A percentile compares a stretch with the other conserved stretches of the same genome.
phyloP scores from a whole-genome alignment of 1,140 invertebrate species.

The Ooceraea biroi region DNA sequence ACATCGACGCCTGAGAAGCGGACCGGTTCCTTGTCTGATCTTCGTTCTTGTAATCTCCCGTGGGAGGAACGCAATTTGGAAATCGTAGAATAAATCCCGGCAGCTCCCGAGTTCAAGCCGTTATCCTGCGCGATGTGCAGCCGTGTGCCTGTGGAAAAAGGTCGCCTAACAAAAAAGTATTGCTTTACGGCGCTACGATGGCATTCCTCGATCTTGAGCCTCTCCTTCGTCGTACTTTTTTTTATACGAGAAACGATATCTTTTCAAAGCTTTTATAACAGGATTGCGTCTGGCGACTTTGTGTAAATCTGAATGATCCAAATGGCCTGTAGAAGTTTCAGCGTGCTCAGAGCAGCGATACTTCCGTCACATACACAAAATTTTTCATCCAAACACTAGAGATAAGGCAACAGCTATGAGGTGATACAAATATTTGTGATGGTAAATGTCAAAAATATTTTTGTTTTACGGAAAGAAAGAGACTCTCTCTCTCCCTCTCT shows the following conservation, averaged over 20 bases:
- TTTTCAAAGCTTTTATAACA: constrained; percentile 27
- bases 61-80: constrained; percentile 60
- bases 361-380: no score
- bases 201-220: constrained; percentile 19
- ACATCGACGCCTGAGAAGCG: constrained; percentile 57
- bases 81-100: constrained; percentile 65
- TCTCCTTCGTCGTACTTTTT: neutral
- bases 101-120: neutral
- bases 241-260: constrained; percentile 3
- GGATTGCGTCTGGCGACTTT: neutral
- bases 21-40: constrained; percentile 69
- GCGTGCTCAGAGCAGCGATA: no score
- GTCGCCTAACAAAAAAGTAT: constrained; percentile 38
- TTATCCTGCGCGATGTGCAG: constrained; percentile 10
- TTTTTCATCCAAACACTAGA: no score
- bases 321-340: no score
- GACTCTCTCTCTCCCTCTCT: no score
- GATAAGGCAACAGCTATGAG: no score
- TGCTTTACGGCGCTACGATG: constrained; percentile 31
- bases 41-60: constrained; percentile 59
- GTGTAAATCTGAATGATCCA: neutral
- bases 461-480: neutral
- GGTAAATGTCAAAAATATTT: constrained; percentile 33
- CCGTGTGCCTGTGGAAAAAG: constrained; percentile 1
- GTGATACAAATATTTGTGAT: neutral